Evolutionary conservation across 2,113 vertebrate species (phyloP), one percentile per base, ranked within the genome.

Genomic region (Murina feae): DNA sequence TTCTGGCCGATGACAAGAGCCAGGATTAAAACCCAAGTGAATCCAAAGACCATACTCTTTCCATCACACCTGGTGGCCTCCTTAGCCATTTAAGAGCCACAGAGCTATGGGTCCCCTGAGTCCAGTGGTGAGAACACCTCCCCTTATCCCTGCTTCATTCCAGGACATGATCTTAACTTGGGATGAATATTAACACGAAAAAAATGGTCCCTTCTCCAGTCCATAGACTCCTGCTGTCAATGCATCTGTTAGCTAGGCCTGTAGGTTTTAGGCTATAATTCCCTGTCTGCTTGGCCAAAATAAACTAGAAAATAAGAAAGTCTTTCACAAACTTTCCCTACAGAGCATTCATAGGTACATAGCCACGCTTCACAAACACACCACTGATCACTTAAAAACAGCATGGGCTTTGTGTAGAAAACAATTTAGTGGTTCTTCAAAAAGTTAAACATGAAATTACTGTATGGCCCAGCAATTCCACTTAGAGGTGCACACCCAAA

Each of bases 291-390:
- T 83, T 69, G 32, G 65, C 51, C 88, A 88, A 78, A 94, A 91
- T 89, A 83, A 88, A 92, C 23, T 65, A 35, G 83, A 92, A 94
- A 88, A 68, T n/a, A 71, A 91, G 74, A 85, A 93, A 92, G 72
- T 74, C 47, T 76, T 84, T 74, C 63, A 93, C 37, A 18, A 66
- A 88, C 23, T 78, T 90, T 85, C 37, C 76, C 68, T 96, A 76
- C 4, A 89, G 80, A 91, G 63, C 44, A 88, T 68, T 76, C n/a
- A 72, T 20, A 32, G 60, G 37, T 51, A 88, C 11, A 37, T 37
- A 80, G 17, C 14, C 72, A 47, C 28, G n/a, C 44, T 96, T 87
- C 44, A 83, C 20, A 96, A 66, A 89, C 55, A 78, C 9, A 84
- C 47, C 16, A 79, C 35, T 69, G 44, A 37, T 51, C 37, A 66